Conservation (phyloP, 1,140 invertebrate species). For the Acarapis woodi region DNA sequence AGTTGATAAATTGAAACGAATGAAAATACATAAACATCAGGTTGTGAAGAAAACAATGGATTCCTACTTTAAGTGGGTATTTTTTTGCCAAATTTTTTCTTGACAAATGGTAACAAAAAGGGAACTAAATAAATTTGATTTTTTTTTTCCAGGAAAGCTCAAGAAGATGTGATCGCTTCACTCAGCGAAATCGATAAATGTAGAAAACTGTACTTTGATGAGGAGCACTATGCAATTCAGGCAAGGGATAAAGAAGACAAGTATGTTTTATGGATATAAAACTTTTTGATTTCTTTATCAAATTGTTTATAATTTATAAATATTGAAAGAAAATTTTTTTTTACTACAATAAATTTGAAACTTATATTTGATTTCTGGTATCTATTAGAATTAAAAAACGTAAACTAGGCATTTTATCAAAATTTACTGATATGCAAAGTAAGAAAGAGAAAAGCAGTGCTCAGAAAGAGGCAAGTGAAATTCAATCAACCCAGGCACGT, state of each 20-base stretch:
- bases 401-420: constrained; percentile 10
- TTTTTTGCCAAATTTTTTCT: too few species aligned
- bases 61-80: constrained; percentile 9
- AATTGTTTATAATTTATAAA: too few species aligned
- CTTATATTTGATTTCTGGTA: neutral
- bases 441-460: constrained; percentile 18
- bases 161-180: constrained; percentile 13
- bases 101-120: neutral
- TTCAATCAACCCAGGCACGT: constrained; percentile 59
- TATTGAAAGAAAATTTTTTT: neutral
- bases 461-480: constrained; percentile 60
- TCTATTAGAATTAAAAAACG: constrained; percentile 8
- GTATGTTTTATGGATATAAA: constrained; percentile 24
- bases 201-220: constrained; percentile 79
- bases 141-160: constrained; percentile 10
- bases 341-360: neutral
- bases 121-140: constrained; percentile 1
- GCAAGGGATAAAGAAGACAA: constrained; percentile 87
- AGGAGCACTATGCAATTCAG: constrained; percentile 76
- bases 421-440: constrained; percentile 10
- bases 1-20: constrained; percentile 61
- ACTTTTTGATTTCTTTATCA: too few species aligned
- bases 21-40: constrained; percentile 49
- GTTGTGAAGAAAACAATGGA: constrained; percentile 36
- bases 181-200: constrained; percentile 72